A percentile compares a stretch with the other conserved stretches of the same genome.
Conservation (phyloP, 2,888 invertebrate genomes). For the Philereme transversata region DNA sequence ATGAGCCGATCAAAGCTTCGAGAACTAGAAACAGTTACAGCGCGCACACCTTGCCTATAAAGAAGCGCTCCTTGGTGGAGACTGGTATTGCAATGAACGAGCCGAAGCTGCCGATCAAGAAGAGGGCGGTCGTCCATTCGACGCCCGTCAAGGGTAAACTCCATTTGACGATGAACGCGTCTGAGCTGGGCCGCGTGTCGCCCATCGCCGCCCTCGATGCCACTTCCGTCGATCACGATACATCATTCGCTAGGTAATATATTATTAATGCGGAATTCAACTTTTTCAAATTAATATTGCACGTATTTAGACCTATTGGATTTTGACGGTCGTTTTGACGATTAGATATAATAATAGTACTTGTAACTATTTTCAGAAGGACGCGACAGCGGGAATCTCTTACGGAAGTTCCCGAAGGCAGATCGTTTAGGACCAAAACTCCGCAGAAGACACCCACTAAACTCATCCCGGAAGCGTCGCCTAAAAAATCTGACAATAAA, state of each 20-base stretch:
- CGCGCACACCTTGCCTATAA: constrained; percentile 60
- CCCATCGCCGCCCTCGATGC: constrained; percentile 52
- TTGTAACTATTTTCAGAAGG: constrained; percentile 23
- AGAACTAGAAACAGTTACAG: constrained; percentile 50
- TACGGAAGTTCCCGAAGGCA: constrained; percentile 3
- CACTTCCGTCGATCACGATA: constrained; percentile 9
- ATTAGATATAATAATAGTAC: neutral
- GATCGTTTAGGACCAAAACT: constrained; percentile 5
- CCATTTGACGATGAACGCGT: constrained; percentile 45
- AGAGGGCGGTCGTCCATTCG: constrained; percentile 63
- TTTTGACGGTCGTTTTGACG: constrained; percentile 12
- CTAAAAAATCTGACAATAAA: constrained; percentile 1
- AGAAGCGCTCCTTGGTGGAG: constrained; percentile 60
- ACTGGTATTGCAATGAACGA: constrained; percentile 10
- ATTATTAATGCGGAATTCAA: neutral
- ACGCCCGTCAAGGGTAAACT: constrained; percentile 63
- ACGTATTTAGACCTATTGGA: constrained; percentile 14
- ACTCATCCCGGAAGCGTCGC: constrained; percentile 4
- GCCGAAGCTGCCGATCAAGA: constrained; percentile 58
- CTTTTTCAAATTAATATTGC: neutral
- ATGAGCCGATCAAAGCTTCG: constrained; percentile 43
- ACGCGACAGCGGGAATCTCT: constrained; percentile 12
- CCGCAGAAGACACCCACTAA: constrained; percentile 15
- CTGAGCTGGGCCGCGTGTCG: constrained; percentile 61
- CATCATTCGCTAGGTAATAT: constrained; percentile 11